Evolutionary conservation across 2,888 invertebrate genomes (phyloP).

Genomic region (Peribatodes rhomboidaria): DNA sequence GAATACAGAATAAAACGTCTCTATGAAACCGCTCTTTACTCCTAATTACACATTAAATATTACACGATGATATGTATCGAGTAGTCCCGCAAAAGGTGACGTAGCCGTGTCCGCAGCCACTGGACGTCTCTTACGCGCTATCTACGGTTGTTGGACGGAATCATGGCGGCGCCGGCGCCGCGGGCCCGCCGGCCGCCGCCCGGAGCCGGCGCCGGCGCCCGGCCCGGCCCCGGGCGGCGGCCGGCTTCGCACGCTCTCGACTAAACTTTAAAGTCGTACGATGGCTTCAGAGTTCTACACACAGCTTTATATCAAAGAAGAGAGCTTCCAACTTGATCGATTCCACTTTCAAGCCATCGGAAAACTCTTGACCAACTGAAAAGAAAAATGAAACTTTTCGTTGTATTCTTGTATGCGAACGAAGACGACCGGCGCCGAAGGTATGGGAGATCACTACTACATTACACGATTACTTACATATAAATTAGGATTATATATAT

Average conservation of each 20-base stretch:
- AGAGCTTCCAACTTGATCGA: conserved; percentile 60
- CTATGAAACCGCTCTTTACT: conserved; percentile 85
- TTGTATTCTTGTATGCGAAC: conserved; percentile 70
- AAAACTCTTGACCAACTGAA: conserved; percentile 60
- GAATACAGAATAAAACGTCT: conserved; percentile 85
- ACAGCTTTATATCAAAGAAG: conserved; percentile 51
- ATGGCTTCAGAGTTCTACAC: conserved; percentile 51
- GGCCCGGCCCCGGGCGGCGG: conserved; percentile 53
- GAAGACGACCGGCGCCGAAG: conserved; percentile 78
- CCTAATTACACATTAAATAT: conserved; percentile 87
- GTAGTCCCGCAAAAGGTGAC: conserved; percentile 89
- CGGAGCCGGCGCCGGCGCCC: conserved; percentile 9
- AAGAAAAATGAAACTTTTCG: conserved; percentile 78
- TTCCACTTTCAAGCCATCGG: conserved; percentile 55
- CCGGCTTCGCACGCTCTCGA: conserved; percentile 53
- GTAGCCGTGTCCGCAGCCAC: conserved; percentile 86
- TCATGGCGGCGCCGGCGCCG: conserved; percentile 83
- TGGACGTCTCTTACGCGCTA: conserved; percentile 87
- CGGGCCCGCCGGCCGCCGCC: conserved; percentile 51
- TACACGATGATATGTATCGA: conserved; percentile 91
- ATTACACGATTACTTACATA: conserved; percentile 83
- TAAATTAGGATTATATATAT: conserved; percentile 76
- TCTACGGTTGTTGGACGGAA: conserved; percentile 87
- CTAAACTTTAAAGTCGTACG: conserved; percentile 55
- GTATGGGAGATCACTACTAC: conserved; percentile 85